Evolutionary conservation across 2,888 invertebrate genomes (phyloP).

Genomic region (Agrotis exclamationis): DNA sequence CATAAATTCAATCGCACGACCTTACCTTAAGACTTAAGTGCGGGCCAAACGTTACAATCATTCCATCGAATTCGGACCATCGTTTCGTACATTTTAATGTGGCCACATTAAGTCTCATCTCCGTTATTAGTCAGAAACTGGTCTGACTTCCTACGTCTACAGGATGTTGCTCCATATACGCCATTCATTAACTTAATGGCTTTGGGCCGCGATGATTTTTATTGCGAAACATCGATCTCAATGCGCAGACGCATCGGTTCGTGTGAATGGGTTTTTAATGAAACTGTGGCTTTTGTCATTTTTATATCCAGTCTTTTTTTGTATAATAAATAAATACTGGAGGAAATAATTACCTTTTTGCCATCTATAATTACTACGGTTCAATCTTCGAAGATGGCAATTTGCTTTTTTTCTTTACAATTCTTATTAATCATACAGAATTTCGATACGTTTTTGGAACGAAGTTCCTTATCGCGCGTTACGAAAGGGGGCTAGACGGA

Average conservation of each 20-base stretch:
- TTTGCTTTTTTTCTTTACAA: constrained; percentile 17
- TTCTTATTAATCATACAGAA: too few species aligned
- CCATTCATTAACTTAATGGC: constrained; percentile 86
- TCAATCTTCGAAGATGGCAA: constrained; percentile 1
- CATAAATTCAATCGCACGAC: constrained; percentile 60
- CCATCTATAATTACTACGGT: constrained; percentile 5
- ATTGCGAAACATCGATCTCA: constrained; percentile 81
- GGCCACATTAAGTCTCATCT: constrained; percentile 79
- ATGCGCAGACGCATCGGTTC: constrained; percentile 58
- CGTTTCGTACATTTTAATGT: constrained; percentile 66
- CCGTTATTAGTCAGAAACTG: constrained; percentile 86
- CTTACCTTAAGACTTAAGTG: constrained; percentile 77
- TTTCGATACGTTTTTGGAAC: neutral
- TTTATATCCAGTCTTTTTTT: constrained; percentile 20
- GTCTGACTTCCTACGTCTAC: constrained; percentile 85
- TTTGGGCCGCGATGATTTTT: constrained; percentile 77
- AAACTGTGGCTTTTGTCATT: constrained; percentile 58
- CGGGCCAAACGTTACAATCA: constrained; percentile 78
- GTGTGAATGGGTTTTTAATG: constrained; percentile 65
- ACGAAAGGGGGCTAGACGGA: too few species aligned
- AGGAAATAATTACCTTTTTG: constrained; percentile 19
- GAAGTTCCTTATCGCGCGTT: too few species aligned
- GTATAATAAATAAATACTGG: constrained; percentile 9
- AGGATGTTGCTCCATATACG: constrained; percentile 89
- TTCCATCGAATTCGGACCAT: constrained; percentile 77